phyloP scores from a whole-genome alignment of 2,113 vertebrate genomes.

The Paramisgurnus dabryanus region DNA sequence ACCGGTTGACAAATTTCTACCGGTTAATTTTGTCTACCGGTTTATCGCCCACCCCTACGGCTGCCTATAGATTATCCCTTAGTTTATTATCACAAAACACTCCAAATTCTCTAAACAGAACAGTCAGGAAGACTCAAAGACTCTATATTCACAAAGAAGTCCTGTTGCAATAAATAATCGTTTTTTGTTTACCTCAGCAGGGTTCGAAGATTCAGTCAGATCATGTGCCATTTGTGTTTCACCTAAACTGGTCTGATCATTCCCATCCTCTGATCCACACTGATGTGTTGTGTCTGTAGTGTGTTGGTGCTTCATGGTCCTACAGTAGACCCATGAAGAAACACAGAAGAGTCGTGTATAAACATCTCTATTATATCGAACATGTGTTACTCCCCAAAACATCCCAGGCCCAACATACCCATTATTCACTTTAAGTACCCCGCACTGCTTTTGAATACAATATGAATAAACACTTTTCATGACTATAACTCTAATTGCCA shows the following conservation, averaged over 20 bases:
- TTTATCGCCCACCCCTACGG: too few species aligned
- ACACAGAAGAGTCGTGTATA: conserved; percentile 30
- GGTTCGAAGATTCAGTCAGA: neutral
- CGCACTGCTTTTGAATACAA: neutral
- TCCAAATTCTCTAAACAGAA: too few species aligned
- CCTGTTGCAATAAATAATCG: neutral
- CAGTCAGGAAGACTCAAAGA: too few species aligned
- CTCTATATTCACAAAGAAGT: too few species aligned
- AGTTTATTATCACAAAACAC: too few species aligned
- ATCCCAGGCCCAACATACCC: conserved; percentile 12
- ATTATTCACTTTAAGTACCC: conserved; percentile 37
- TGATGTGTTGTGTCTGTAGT: neutral
- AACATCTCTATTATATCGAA: conserved; percentile 27
- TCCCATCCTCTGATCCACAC: neutral
- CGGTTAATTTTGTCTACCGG: too few species aligned
- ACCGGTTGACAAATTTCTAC: too few species aligned
- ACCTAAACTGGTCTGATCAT: neutral
- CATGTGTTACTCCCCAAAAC: conserved; percentile 24
- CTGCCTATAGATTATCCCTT: too few species aligned
- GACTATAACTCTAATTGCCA: conserved; percentile 1
- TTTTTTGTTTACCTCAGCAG: neutral
- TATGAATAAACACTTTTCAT: conserved; percentile 22
- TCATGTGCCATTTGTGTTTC: neutral
- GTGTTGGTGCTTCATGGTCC: conserved; percentile 13
- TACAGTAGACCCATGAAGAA: conserved; percentile 21